A percentile compares a stretch with the other conserved stretches of the same genome.
Evolutionary conservation across 2,797 vertebrate genomes (phyloP).

Genomic region (Parauchenoglanis ngamensis): DNA sequence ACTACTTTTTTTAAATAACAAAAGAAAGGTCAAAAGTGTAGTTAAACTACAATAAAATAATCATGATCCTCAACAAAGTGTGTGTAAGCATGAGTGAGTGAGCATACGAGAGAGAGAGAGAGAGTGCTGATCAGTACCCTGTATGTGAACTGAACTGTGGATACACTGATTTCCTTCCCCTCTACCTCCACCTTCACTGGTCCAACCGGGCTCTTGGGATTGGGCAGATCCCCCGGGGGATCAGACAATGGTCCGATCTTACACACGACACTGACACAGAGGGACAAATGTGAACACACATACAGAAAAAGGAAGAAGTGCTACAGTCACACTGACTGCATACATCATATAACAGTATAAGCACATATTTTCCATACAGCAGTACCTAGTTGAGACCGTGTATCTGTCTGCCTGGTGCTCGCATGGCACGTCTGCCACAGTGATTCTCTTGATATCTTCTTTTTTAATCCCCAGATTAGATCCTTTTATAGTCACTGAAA

Average conservation of each 20-base stretch:
- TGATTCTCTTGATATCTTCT: constrained; percentile 82
- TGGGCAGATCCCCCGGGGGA: constrained; percentile 54
- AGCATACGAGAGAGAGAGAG: not conserved
- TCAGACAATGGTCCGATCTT: constrained; percentile 69
- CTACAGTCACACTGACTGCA: not conserved
- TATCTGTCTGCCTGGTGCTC: constrained; percentile 81
- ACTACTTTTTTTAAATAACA: not conserved
- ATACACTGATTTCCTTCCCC: constrained; percentile 72
- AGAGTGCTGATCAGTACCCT: constrained; percentile 71
- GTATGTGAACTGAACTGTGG: constrained; percentile 78
- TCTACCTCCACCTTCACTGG: constrained; percentile 78
- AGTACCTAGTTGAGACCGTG: constrained; percentile 88
- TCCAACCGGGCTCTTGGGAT: not conserved
- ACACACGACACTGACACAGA: constrained; percentile 84
- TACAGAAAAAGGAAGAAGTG: not conserved
- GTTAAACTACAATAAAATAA: not conserved
- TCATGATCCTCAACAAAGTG: not conserved
- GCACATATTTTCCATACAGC: not conserved
- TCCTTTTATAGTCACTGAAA: constrained; percentile 88
- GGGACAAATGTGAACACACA: not conserved
- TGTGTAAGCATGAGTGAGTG: not conserved
- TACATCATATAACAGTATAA: no score
- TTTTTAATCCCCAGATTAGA: constrained; percentile 89
- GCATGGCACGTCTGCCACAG: constrained; percentile 81
- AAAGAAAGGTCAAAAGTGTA: not conserved